A percentile compares a stretch with the other conserved stretches of the same genome.
Conservation (phyloP, 2,797 vertebrate species). For the Enteromius trimaculatus region DNA sequence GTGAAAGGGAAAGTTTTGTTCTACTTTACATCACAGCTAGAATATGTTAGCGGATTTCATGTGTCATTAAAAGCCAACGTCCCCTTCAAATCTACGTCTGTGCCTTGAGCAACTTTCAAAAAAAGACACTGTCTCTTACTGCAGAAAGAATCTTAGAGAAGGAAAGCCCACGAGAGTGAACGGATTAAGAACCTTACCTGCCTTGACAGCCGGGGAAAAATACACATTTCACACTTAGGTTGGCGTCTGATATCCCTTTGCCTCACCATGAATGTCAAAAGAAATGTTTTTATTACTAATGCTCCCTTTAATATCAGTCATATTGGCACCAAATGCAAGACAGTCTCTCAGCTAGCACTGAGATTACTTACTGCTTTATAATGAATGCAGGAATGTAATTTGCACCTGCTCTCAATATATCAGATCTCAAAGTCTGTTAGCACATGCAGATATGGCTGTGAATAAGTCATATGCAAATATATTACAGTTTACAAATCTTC, state of each 20-base stretch:
- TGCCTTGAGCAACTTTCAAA: not conserved
- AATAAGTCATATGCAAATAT: conserved; percentile 37
- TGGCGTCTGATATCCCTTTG: conserved; percentile 40
- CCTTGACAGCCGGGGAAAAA: conserved; percentile 41
- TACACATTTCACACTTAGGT: conserved; percentile 46
- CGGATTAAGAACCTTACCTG: conserved; percentile 49
- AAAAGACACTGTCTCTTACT: conserved; percentile 3
- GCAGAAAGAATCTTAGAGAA: conserved; percentile 2
- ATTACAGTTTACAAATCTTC: conserved; percentile 28
- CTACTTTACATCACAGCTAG: not conserved
- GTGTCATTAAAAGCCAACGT: conserved; percentile 17
- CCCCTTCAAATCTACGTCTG: not conserved
- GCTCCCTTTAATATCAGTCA: conserved; percentile 38
- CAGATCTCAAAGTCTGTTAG: not conserved
- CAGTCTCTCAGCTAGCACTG: not conserved
- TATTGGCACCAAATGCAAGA: conserved; percentile 1
- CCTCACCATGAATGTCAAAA: conserved; percentile 57
- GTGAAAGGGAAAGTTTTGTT: not conserved
- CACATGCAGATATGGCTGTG: conserved; percentile 12
- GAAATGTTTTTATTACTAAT: conserved; percentile 50
- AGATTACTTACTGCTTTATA: not conserved
- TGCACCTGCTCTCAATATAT: conserved; percentile 26
- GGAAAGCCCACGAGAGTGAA: conserved; percentile 25
- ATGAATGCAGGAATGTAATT: conserved; percentile 30
- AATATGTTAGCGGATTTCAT: not conserved